Evolutionary conservation across 1,140 invertebrate species (phyloP).

Genomic region (Calliphora vicina): DNA sequence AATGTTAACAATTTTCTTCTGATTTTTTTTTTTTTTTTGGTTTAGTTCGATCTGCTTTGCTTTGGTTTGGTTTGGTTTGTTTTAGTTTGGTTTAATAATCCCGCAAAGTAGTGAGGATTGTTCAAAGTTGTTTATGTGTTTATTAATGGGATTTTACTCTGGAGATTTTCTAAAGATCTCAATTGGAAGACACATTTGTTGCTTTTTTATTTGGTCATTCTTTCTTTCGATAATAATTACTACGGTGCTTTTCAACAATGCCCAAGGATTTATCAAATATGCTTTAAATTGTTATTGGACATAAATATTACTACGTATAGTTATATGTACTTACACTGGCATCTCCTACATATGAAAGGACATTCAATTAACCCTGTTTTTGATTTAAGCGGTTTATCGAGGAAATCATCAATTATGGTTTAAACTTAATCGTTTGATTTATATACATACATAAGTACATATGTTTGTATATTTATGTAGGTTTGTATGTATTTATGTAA

Average conservation of each 20-base stretch:
- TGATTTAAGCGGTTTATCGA: too few species aligned
- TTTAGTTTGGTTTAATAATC: neutral
- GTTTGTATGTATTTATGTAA: too few species aligned
- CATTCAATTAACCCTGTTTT: too few species aligned
- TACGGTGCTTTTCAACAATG: neutral
- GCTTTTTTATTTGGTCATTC: neutral
- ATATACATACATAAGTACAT: too few species aligned
- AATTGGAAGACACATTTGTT: neutral
- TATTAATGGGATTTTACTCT: constrained; percentile 10
- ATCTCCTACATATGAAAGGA: too few species aligned
- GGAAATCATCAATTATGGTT: too few species aligned
- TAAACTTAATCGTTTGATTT: too few species aligned
- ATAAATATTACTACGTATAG: too few species aligned
- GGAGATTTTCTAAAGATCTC: neutral
- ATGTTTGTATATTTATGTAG: neutral
- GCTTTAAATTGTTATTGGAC: neutral
- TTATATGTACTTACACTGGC: too few species aligned
- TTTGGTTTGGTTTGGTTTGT: neutral
- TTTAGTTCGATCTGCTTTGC: neutral
- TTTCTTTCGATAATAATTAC: neutral
- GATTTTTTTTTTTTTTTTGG: too few species aligned
- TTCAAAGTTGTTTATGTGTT: constrained; percentile 18
- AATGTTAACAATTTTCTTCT: neutral
- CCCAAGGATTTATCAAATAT: neutral
- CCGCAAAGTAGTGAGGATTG: neutral